These are phyloP conservation scores for Catharus bicknelli DNA, from an alignment of 2,113 vertebrate genomes.

Conservation along the genomic window DNA sequence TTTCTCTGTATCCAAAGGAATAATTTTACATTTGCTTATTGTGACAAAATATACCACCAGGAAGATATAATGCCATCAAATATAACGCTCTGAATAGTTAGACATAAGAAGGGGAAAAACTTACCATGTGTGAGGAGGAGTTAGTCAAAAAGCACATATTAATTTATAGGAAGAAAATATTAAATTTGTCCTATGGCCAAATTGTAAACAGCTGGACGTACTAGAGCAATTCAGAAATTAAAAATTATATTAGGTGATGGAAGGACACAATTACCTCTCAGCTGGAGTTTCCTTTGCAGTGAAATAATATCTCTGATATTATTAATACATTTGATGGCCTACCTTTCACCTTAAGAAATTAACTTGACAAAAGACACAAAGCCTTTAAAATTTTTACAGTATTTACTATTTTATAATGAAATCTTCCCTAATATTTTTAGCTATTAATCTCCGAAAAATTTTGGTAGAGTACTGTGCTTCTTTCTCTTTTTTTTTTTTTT, in stretches of 20 bases:
- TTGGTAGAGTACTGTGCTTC: neutral
- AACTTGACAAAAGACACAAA: neutral
- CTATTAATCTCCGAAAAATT: neutral
- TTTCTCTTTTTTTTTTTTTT: neutral
- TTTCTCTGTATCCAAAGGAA: neutral
- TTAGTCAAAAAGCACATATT: neutral
- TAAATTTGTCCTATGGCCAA: neutral
- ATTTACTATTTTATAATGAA: neutral
- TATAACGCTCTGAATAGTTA: neutral
- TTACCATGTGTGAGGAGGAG: rapidly evolving
- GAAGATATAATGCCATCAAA: neutral
- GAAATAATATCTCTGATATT: neutral
- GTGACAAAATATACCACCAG: neutral
- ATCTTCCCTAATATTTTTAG: neutral
- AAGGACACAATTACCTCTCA: neutral
- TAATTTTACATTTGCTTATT: neutral
- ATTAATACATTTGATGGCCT: neutral
- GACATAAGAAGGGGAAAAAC: neutral
- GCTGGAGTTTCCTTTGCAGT: neutral
- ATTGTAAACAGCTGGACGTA: neutral
- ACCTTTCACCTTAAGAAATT: neutral
- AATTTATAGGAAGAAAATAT: neutral
- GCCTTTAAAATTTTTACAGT: neutral
- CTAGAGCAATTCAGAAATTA: neutral
- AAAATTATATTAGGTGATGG: neutral